A percentile compares a stretch with the other conserved stretches of the same genome.
Evolutionary conservation across 23 tunicate genomes (phyloP).

Genomic region (Ciona savignyi): DNA sequence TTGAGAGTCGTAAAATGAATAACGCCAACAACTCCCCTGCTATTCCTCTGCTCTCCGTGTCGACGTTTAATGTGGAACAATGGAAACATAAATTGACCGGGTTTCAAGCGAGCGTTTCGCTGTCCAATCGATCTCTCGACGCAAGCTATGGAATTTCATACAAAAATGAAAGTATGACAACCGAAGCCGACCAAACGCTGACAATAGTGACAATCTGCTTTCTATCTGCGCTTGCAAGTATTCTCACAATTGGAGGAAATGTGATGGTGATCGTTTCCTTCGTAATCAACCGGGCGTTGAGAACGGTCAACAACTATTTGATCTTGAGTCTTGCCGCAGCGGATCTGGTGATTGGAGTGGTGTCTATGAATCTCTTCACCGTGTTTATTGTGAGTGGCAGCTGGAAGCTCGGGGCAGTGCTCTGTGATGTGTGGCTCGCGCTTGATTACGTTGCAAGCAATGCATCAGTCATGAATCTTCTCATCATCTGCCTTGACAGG

Average conservation of each 20-base stretch:
- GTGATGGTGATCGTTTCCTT: constrained; percentile 75
- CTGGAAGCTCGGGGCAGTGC: constrained; percentile 55
- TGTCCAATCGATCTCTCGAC: background rate
- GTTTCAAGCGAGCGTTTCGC: background rate
- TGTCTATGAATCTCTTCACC: constrained; percentile 91
- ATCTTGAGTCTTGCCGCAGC: constrained; percentile 88
- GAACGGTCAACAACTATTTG: constrained; percentile 64
- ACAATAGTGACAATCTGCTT: constrained; percentile 24
- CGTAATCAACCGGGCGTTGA: constrained; percentile 43
- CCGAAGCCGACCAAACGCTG: background rate
- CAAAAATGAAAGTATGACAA: background rate
- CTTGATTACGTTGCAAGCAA: constrained; percentile 92
- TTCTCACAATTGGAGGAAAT: constrained; percentile 76
- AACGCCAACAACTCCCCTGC: no score
- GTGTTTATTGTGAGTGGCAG: constrained; percentile 47
- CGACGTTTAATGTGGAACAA: background rate
- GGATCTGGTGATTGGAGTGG: constrained; percentile 62
- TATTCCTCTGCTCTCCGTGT: background rate
- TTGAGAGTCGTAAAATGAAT: no score
- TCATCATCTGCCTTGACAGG: constrained; percentile 88
- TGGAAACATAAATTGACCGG: background rate
- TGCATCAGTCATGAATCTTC: constrained; percentile 88
- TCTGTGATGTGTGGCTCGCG: constrained; percentile 82
- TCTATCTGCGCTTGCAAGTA: constrained; percentile 51
- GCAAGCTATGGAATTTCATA: background rate